phyloP scores from a whole-genome alignment of 2,113 vertebrate genomes.

The Mixornis gularis region DNA sequence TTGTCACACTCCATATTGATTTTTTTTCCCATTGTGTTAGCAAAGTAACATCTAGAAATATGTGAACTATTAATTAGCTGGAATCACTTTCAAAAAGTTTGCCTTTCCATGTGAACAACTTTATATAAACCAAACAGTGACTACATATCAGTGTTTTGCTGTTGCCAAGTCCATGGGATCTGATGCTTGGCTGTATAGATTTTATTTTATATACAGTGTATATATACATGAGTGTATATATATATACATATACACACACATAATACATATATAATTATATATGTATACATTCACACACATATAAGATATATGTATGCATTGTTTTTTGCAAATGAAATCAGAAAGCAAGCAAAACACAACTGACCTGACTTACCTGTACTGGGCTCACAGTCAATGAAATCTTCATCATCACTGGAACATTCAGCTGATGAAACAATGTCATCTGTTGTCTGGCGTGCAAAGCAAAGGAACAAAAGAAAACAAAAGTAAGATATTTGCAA shows the following conservation, averaged over 20 bases:
- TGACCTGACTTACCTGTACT: slow-evolving; percentile 99
- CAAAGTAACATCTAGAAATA: neutral
- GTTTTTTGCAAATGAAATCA: slow-evolving; percentile 86
- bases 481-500: neutral
- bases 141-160: neutral
- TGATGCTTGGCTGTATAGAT: slow-evolving; percentile 83
- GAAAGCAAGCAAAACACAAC: slow-evolving; percentile 89
- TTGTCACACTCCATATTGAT: neutral
- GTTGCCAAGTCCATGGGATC: slow-evolving; percentile 82
- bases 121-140: neutral
- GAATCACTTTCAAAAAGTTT: neutral
- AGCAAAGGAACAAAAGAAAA: neutral
- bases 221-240: slow-evolving; percentile 68
- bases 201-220: slow-evolving; percentile 53
- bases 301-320: slow-evolving; percentile 71
- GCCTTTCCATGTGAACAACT: neutral
- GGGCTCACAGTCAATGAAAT: slow-evolving; percentile 95
- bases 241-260: slow-evolving; percentile 69
- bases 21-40: neutral
- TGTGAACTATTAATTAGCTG: neutral
- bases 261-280: slow-evolving; percentile 68
- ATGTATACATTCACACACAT: slow-evolving; percentile 67
- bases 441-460: slow-evolving; percentile 83
- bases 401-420: slow-evolving; percentile 97
- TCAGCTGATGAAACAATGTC: slow-evolving; percentile 96